Percentiles rank a stretch among this genome's conserved stretches.
Evolutionary conservation across 2,797 vertebrate genomes (phyloP).

Genomic region (Erethizon dorsatum): DNA sequence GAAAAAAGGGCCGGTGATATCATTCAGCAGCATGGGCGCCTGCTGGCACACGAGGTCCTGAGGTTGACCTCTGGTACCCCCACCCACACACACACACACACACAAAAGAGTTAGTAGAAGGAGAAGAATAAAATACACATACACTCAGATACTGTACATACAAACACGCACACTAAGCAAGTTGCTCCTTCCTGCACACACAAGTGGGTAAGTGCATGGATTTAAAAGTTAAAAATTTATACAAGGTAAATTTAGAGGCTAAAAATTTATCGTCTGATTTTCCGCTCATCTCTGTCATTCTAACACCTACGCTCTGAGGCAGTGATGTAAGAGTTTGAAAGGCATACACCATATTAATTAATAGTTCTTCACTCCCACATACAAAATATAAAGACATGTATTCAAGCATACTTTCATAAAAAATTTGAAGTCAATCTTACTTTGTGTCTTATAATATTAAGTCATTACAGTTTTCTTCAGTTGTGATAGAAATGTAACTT

Average conservation of each 20-base stretch:
- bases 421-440: neutral
- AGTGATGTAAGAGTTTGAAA: neutral
- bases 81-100: too few species aligned
- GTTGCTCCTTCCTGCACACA: neutral
- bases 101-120: neutral
- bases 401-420: neutral
- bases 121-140: neutral
- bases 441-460: neutral
- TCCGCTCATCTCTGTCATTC: neutral
- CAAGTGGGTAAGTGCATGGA: neutral
- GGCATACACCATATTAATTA: neutral
- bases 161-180: neutral
- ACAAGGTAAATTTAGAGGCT: neutral
- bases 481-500: neutral
- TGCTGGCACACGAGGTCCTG: too few species aligned
- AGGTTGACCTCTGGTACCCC: too few species aligned
- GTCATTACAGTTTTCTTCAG: neutral
- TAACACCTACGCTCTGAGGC: neutral
- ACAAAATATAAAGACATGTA: neutral
- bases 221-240: neutral
- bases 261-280: neutral
- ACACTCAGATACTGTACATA: neutral
- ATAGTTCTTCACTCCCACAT: neutral
- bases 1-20: too few species aligned
- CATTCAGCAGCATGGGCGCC: too few species aligned